Conservation (phyloP, 2,797 vertebrate genomes). For the Hapalemur alaotrensis region DNA sequence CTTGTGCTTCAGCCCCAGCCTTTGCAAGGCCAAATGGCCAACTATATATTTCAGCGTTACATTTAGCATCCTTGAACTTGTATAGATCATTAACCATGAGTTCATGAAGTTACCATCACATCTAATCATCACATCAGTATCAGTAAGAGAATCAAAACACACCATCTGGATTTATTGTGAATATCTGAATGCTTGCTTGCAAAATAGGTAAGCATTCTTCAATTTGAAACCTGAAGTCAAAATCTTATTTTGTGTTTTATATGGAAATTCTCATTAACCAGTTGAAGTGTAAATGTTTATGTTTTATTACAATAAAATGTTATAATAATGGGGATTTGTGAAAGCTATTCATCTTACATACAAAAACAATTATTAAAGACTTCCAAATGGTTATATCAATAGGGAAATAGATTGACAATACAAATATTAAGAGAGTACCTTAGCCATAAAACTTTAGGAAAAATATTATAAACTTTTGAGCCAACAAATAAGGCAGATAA, state of each 20-base stretch:
- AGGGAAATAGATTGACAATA: background rate
- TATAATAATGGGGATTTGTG: background rate
- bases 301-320: slow-evolving; percentile 12
- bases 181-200: slow-evolving; percentile 1
- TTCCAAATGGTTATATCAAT: background rate
- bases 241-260: slow-evolving; percentile 1
- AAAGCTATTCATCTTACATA: background rate
- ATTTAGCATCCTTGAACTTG: slow-evolving; percentile 4
- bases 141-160: slow-evolving; percentile 7
- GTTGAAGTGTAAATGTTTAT: slow-evolving; percentile 10
- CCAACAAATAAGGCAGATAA: background rate
- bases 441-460: slow-evolving; percentile 27
- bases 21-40: background rate
- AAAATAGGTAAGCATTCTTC: background rate
- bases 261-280: slow-evolving; percentile 45
- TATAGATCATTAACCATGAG: background rate
- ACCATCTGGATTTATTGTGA: background rate
- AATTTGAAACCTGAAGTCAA: slow-evolving; percentile 22
- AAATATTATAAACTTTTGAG: slow-evolving; percentile 14
- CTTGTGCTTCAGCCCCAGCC: background rate
- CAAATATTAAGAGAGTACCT: background rate
- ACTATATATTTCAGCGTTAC: background rate
- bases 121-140: background rate
- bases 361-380: slow-evolving; percentile 18
- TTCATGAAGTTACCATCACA: background rate